phyloP scores from a whole-genome alignment of 2,888 invertebrate species.

The Eupsilia transversa region DNA sequence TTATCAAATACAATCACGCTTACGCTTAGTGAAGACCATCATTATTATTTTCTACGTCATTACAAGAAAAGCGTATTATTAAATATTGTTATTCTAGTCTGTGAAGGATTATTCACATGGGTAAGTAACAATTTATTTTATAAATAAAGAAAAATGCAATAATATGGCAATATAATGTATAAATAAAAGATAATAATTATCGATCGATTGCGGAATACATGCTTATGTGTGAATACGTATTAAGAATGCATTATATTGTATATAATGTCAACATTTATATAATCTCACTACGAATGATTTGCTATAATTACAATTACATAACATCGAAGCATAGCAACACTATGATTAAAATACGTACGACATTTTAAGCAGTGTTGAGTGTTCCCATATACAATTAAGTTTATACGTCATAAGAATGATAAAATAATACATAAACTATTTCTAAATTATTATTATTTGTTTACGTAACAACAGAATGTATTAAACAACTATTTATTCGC shows the following conservation, averaged over 20 bases:
- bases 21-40: constrained; percentile 35
- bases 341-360: constrained; percentile 19
- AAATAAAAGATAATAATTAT: not conserved
- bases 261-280: constrained; percentile 2
- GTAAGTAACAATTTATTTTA: constrained; percentile 5
- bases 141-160: constrained; percentile 30
- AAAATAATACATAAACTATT: constrained; percentile 13
- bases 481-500: constrained; percentile 20
- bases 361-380: constrained; percentile 27
- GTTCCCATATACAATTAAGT: constrained; percentile 2
- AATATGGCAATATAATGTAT: constrained; percentile 29
- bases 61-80: constrained; percentile 11
- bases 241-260: constrained; percentile 37
- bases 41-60: constrained; percentile 26
- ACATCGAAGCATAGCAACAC: constrained; percentile 11
- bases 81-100: constrained; percentile 4
- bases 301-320: constrained; percentile 13
- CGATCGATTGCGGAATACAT: constrained; percentile 14
- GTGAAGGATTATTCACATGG: constrained; percentile 25
- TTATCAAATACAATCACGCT: constrained; percentile 28
- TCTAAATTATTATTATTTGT: constrained; percentile 9
- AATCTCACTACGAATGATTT: constrained; percentile 22
- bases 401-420: not conserved
- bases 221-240: not conserved
- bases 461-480: constrained; percentile 12